Evolutionary conservation across 2,888 invertebrate species (phyloP).

Genomic region (Bellardia pandia): DNA sequence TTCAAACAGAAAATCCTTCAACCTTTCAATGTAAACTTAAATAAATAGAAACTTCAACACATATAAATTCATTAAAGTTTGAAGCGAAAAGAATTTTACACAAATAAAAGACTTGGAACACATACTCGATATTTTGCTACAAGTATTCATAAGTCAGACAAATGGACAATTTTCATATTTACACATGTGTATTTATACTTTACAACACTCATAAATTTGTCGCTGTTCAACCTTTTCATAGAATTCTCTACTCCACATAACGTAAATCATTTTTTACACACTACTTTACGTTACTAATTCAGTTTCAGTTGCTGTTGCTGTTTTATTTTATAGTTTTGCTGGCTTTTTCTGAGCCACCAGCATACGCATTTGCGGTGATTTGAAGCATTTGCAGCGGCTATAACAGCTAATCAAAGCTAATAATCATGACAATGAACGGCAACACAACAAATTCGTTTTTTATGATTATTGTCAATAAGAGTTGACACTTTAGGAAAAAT

Average conservation of each 20-base stretch:
- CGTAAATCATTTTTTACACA: conserved; percentile 67
- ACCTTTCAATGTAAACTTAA: not conserved
- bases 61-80: conserved; percentile 19
- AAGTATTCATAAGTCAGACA: conserved; percentile 1
- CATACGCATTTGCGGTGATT: conserved; percentile 63
- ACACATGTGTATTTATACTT: conserved; percentile 45
- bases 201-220: conserved; percentile 71
- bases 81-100: not conserved
- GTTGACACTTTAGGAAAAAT: conserved; percentile 72
- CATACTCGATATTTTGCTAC: conserved; percentile 38
- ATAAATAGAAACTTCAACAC: not conserved
- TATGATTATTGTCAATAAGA: conserved; percentile 71
- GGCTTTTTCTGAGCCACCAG: conserved; percentile 46
- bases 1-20: conserved; percentile 2
- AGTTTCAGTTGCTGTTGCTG: too few species aligned
- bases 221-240: conserved; percentile 40
- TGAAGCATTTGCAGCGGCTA: conserved; percentile 47
- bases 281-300: conserved; percentile 23
- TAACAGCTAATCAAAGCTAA: conserved; percentile 71
- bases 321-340: conserved; percentile 30
- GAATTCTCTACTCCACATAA: conserved; percentile 42
- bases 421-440: conserved; percentile 71
- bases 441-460: conserved; percentile 71
- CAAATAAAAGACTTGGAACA: conserved; percentile 64
- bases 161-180: conserved; percentile 48